Percentiles rank a stretch among this genome's conserved stretches.
These are phyloP conservation scores for Peromyscus eremicus DNA, from an alignment of 2,797 vertebrate genomes.

Conservation along the genomic window DNA sequence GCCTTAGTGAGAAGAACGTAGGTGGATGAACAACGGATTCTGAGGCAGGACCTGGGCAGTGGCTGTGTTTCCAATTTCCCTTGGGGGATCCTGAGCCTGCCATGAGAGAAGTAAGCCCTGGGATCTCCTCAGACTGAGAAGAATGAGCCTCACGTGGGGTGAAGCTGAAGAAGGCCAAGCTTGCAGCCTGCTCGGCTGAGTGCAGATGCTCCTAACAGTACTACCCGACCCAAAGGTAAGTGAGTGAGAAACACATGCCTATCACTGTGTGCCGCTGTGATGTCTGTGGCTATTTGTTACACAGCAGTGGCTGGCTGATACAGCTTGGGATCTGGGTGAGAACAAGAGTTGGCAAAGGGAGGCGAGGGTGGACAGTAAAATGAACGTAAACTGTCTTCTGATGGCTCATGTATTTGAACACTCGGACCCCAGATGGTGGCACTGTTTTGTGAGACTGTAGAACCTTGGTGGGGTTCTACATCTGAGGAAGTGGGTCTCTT, in stretches of 20 bases:
- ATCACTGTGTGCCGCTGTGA: fast-evolving
- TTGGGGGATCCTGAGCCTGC: neutral
- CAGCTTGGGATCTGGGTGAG: neutral
- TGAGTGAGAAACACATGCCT: fast-evolving
- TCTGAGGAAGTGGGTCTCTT: neutral
- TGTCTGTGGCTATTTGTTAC: neutral
- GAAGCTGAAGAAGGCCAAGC: neutral
- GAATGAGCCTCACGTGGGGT: neutral
- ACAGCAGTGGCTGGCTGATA: neutral
- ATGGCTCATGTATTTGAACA: neutral
- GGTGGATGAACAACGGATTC: too few species aligned
- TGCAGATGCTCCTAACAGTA: fast-evolving
- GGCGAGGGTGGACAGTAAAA: neutral
- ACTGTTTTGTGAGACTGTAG: neutral
- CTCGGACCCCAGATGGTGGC: neutral
- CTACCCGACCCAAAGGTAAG: too few species aligned
- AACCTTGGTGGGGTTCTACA: neutral
- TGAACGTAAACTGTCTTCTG: neutral
- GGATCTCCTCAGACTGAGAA: neutral
- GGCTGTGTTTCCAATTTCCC: fast-evolving
- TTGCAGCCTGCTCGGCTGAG: neutral
- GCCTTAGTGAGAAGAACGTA: too few species aligned
- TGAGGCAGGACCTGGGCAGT: neutral
- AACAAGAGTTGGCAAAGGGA: fast-evolving
- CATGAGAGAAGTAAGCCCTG: neutral